Conservation (phyloP, 2,888 invertebrate species). For the Drosophila neutralis region DNA sequence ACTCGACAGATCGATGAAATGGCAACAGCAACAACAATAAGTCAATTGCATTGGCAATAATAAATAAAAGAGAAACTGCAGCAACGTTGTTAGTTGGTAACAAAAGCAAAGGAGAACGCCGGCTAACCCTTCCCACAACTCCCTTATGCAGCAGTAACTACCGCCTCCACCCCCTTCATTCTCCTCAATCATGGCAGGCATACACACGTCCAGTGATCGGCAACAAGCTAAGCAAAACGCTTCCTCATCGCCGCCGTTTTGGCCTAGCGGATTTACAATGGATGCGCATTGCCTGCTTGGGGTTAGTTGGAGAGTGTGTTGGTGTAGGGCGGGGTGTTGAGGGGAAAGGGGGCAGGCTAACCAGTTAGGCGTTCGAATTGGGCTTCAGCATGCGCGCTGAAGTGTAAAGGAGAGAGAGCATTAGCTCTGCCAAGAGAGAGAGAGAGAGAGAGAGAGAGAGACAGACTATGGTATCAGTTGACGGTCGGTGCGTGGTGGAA, state of each 20-base stretch:
- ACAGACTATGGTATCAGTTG: conserved; percentile 55
- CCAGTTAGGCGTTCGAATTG: conserved; percentile 68
- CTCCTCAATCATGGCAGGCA: conserved; percentile 11
- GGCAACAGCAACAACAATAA: conserved; percentile 67
- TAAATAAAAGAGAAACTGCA: conserved; percentile 72
- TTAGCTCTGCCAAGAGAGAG: background rate
- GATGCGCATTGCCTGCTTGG: conserved; percentile 50
- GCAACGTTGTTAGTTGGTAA: conserved; percentile 38
- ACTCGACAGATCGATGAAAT: conserved; percentile 64
- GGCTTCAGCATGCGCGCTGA: conserved; percentile 17
- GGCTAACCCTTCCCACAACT: background rate
- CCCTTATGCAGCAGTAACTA: background rate
- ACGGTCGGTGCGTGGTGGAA: conserved; percentile 76
- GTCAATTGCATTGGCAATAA: conserved; percentile 75
- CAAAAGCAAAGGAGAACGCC: conserved; percentile 41
- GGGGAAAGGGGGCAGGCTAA: conserved; percentile 35
- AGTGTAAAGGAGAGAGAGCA: conserved; percentile 10
- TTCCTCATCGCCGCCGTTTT: conserved; percentile 74
- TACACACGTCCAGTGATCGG: conserved; percentile 69
- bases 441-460: conserved; percentile 27
- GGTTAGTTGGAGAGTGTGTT: conserved; percentile 1
- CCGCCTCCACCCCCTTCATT: background rate
- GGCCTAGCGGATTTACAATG: conserved; percentile 76
- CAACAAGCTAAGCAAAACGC: conserved; percentile 79
- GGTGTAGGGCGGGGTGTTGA: background rate